These are phyloP conservation scores for Spondyliosoma cantharus DNA, from an alignment of 2,797 vertebrate genomes.

Conservation along the genomic window DNA sequence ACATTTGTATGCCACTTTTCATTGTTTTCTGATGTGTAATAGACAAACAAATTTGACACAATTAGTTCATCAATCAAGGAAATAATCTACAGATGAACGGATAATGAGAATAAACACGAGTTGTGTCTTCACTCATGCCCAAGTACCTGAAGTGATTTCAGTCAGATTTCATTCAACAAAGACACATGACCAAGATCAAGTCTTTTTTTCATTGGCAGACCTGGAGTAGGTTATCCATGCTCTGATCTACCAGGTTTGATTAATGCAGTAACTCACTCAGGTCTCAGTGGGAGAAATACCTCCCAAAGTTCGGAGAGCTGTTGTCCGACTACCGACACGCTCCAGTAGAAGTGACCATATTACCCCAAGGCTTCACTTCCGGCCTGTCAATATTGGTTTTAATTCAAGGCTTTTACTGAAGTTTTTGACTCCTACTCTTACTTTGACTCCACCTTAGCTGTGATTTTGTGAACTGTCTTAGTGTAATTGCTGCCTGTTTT, in stretches of 20 bases:
- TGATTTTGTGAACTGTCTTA: background rate
- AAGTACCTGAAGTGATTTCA: background rate
- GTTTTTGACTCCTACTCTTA: background rate
- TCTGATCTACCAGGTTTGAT: background rate
- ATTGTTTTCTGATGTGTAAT: too few relatives aligned
- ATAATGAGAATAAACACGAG: too few relatives aligned
- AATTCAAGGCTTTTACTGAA: background rate
- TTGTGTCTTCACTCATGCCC: too few relatives aligned
- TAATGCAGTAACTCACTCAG: background rate
- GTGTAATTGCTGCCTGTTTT: background rate
- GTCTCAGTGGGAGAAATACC: background rate
- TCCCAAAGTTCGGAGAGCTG: background rate
- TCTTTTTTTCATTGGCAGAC: background rate
- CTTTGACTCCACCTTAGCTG: background rate
- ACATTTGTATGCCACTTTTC: too few relatives aligned
- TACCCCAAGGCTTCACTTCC: background rate
- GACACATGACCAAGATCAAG: background rate
- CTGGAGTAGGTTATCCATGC: background rate
- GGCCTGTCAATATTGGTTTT: background rate
- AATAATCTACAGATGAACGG: too few relatives aligned
- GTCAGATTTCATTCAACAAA: conserved; percentile 1
- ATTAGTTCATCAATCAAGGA: background rate
- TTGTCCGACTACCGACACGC: background rate
- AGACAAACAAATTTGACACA: too few relatives aligned
- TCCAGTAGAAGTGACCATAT: background rate